Percentiles rank a stretch among this genome's conserved stretches.
These are phyloP conservation scores for Augochlora pura DNA, from an alignment of 1,140 invertebrate genomes.

Conservation along the genomic window DNA sequence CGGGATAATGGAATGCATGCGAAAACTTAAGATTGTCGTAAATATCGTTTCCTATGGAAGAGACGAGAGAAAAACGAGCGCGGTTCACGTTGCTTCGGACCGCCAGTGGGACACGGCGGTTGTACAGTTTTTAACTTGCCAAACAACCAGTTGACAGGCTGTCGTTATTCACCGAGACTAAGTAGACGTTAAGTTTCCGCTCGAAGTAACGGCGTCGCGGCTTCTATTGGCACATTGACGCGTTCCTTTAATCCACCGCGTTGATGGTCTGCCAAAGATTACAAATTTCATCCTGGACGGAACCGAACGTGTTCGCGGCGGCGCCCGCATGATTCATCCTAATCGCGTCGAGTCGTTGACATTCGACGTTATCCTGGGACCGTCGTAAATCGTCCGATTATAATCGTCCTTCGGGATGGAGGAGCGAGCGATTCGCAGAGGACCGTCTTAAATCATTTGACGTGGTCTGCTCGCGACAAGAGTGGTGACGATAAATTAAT, in stretches of 20 bases:
- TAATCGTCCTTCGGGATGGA: neutral
- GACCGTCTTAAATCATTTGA: slow-evolving; percentile 6
- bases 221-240: slow-evolving; percentile 35
- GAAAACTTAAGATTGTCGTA: neutral
- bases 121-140: neutral
- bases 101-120: no score
- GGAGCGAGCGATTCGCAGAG: no score
- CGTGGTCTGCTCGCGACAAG: neutral
- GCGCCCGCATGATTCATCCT: slow-evolving; percentile 12
- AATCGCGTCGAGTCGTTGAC: neutral
- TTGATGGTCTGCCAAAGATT: slow-evolving; percentile 56
- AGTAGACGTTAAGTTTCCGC: slow-evolving; percentile 9
- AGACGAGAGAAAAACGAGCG: neutral
- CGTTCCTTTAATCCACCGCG: slow-evolving; percentile 13
- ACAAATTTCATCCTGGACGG: slow-evolving; percentile 2
- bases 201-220: neutral
- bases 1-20: no score
- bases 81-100: neutral
- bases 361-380: no score
- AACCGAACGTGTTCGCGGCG: slow-evolving; percentile 15
- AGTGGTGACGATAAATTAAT: slow-evolving; percentile 15
- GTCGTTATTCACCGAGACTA: slow-evolving; percentile 15
- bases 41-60: neutral
- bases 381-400: no score
- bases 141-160: neutral